Evolutionary conservation across 2,113 vertebrate genomes (phyloP).

Genomic region (Colinus virginianus): DNA sequence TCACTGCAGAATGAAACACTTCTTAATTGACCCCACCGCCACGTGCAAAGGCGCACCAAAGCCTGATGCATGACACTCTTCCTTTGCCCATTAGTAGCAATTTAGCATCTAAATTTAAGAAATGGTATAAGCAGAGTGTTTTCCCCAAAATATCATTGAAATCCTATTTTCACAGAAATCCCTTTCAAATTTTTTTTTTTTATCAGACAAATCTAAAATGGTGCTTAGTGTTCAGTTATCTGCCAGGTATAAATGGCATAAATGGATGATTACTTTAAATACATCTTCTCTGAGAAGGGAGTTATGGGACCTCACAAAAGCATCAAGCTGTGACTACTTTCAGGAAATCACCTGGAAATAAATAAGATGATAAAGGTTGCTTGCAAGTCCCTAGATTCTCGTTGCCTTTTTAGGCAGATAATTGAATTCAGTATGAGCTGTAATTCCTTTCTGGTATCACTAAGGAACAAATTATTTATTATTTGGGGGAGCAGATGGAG

Average conservation of each 20-base stretch:
- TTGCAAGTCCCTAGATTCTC: conserved; percentile 54
- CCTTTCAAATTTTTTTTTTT: conserved; percentile 61
- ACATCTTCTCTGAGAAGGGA: conserved; percentile 74
- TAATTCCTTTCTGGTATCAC: conserved; percentile 37
- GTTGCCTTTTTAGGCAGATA: conserved; percentile 68
- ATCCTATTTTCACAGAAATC: conserved; percentile 73
- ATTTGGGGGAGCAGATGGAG: conserved; percentile 8
- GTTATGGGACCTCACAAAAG: conserved; percentile 78
- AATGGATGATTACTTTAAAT: conserved; percentile 83
- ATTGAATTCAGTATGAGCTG: conserved; percentile 40
- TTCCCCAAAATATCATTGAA: conserved; percentile 78
- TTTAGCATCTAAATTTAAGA: conserved; percentile 55
- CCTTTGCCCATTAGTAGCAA: conserved; percentile 51
- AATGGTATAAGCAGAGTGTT: conserved; percentile 67
- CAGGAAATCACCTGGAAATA: conserved; percentile 77
- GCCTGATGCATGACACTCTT: conserved; percentile 12
- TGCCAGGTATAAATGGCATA: conserved; percentile 79
- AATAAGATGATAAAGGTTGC: conserved; percentile 78
- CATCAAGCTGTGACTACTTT: conserved; percentile 76
- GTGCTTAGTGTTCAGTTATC: conserved; percentile 73
- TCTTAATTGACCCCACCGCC: background rate
- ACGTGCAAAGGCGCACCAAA: background rate
- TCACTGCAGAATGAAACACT: background rate
- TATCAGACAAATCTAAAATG: conserved; percentile 70
- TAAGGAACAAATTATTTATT: conserved; percentile 48